phyloP scores from a whole-genome alignment of 2,797 vertebrate genomes.

The Paratrypauchen microcephalus region DNA sequence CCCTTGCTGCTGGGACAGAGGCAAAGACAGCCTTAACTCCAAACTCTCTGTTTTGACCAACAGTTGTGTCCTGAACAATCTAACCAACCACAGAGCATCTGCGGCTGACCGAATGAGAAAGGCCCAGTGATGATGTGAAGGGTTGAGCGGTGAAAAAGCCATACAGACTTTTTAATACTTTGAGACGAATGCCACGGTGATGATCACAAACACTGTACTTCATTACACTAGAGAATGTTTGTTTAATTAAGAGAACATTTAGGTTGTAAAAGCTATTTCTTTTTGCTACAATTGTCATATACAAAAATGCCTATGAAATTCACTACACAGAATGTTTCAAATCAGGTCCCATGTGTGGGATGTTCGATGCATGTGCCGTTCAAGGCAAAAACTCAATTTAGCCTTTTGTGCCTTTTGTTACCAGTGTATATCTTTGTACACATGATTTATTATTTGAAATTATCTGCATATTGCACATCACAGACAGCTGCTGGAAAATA shows the following conservation, averaged over 20 bases:
- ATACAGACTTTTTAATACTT: neutral
- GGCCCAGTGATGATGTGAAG: constrained; percentile 48
- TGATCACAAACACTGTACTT: neutral
- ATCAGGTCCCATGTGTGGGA: neutral
- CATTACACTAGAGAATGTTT: neutral
- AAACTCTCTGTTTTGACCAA: constrained; percentile 68
- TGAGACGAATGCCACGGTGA: neutral
- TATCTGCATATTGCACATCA: neutral
- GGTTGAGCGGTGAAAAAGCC: constrained; percentile 1
- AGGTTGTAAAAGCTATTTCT: neutral
- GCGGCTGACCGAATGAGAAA: constrained; percentile 57
- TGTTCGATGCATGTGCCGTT: neutral
- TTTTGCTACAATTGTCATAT: neutral
- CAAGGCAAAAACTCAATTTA: neutral
- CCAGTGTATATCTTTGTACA: neutral
- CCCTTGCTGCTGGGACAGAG: constrained; percentile 65
- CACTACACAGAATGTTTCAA: neutral
- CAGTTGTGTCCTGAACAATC: constrained; percentile 70
- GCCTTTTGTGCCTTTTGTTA: constrained; percentile 2
- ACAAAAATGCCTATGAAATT: neutral
- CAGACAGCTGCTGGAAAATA: neutral
- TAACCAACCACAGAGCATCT: constrained; percentile 65
- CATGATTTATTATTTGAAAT: neutral
- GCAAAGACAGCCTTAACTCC: constrained; percentile 60
- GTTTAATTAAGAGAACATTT: neutral